phyloP scores from a whole-genome alignment of 2,113 vertebrate genomes.

The Chinchilla lanigera region DNA sequence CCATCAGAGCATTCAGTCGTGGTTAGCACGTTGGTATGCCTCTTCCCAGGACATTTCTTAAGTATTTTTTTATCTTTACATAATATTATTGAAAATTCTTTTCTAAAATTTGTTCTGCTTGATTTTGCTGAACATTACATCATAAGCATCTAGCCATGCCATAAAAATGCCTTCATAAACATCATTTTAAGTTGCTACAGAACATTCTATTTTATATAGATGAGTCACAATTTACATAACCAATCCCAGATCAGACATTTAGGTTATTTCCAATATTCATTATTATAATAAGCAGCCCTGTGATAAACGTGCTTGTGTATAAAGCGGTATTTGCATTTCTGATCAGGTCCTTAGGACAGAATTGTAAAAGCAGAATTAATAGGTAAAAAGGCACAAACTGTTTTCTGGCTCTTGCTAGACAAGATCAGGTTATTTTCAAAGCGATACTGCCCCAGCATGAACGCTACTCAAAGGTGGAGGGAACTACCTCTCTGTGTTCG shows the following conservation, averaged over 20 bases:
- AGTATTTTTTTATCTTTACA: constrained; percentile 41
- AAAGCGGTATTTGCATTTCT: constrained; percentile 41
- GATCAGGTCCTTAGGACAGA: neutral
- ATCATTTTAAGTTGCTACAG: constrained; percentile 61
- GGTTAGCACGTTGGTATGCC: neutral
- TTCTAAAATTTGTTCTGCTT: constrained; percentile 64
- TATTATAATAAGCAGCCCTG: constrained; percentile 20
- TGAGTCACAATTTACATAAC: constrained; percentile 62
- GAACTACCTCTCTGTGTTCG: neutral
- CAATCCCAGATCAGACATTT: constrained; percentile 65
- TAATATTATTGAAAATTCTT: constrained; percentile 43
- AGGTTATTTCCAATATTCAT: constrained; percentile 40
- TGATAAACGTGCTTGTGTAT: neutral
- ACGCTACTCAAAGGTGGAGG: neutral
- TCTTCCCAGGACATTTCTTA: constrained; percentile 53
- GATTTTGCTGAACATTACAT: constrained; percentile 50
- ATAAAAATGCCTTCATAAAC: constrained; percentile 56
- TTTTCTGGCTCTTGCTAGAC: neutral
- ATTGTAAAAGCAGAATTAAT: neutral
- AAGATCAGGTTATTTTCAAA: neutral
- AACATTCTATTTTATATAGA: constrained; percentile 26
- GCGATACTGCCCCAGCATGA: neutral
- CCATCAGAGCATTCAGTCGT: neutral
- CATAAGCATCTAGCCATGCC: constrained; percentile 2
- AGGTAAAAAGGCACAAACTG: neutral